Base-by-base conservation (phyloP, 2,888 invertebrate genomes). In the Drosophila peninsularis region DNA sequence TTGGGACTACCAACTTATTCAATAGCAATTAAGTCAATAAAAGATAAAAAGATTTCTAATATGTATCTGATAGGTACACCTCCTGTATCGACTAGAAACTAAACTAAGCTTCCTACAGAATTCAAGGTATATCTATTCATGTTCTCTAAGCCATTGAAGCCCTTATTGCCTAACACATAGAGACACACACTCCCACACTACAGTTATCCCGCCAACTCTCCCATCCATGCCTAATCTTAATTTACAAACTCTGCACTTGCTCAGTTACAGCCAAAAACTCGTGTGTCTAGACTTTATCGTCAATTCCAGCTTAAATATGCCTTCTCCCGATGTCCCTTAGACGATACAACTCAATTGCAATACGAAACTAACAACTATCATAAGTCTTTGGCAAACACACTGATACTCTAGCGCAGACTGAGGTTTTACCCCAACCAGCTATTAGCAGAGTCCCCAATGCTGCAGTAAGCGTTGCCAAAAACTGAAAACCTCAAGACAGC, bases 401-500 rank as follows among this genome's bases (percentile, higher is more conserved):
- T 67, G 65, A 56, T 50, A 45, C 53, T 30, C 14, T 24, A 64
- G 58, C 66, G 13, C 14, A 24, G 17, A 13, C 42, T 36, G 27
- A 30, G 7, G 27, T 10, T 44, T 13, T 27, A 7, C 50, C 76
- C 70, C 34, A 42, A 30, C 62, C 57, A 61, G 52, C 66, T 74
- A 78, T 78, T 77, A 74, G 67, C 44, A 52, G 55, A 61, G 53
- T 65, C 61, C 71, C 67, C 55, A 49, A 45, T 37, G 65, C 21
- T 49, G 69, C 69, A 53, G 57, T 45, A 24, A 53, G 42, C 63
- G 62, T 34, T 60, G 73, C 68, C 75, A 75, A 53, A 53, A 68
- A 67, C 50, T 41, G 50, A 76, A 76, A 77, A 74, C 65, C 75
- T 52, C 75, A 64, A 82, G 80, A 73, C 75, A 80, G 78, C 68